Percentiles rank a stretch among this genome's conserved stretches.
These are phyloP conservation scores for Idaea biselata DNA, from an alignment of 2,888 invertebrate genomes.

Conservation along the genomic window DNA sequence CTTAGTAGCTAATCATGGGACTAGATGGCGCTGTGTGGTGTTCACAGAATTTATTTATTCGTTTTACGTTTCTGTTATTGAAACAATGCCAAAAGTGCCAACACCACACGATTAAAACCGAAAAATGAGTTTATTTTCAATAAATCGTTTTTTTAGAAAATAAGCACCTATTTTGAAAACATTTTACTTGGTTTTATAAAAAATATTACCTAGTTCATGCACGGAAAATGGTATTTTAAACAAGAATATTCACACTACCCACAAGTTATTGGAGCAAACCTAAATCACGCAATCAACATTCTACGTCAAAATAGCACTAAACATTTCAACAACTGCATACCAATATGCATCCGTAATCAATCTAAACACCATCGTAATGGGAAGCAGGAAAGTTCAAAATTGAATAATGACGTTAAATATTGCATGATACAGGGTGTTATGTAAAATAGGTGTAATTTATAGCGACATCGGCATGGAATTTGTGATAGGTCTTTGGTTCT, in stretches of 20 bases:
- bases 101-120: too few relatives aligned
- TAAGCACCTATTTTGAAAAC: too few relatives aligned
- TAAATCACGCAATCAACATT: not conserved
- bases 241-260: not conserved
- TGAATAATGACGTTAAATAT: constrained; percentile 45
- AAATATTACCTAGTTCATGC: too few relatives aligned
- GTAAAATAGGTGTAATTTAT: constrained; percentile 41
- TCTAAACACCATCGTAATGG: constrained; percentile 42
- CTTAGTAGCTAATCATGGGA: too few relatives aligned
- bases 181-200: too few relatives aligned
- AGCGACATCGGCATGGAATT: constrained; percentile 32
- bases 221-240: too few relatives aligned
- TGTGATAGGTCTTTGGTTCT: constrained; percentile 13
- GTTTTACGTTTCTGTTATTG: too few relatives aligned
- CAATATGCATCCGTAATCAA: constrained; percentile 45
- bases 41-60: too few relatives aligned
- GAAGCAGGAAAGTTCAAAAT: constrained; percentile 55
- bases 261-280: not conserved
- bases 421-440: constrained; percentile 27
- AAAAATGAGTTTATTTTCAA: too few relatives aligned
- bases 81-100: too few relatives aligned
- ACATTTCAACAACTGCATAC: constrained; percentile 34
- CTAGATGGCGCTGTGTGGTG: too few relatives aligned
- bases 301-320: constrained; percentile 24
- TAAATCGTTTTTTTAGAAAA: too few relatives aligned